Base-by-base conservation (phyloP, 1,140 invertebrate species). In the Drosophila mayri region DNA sequence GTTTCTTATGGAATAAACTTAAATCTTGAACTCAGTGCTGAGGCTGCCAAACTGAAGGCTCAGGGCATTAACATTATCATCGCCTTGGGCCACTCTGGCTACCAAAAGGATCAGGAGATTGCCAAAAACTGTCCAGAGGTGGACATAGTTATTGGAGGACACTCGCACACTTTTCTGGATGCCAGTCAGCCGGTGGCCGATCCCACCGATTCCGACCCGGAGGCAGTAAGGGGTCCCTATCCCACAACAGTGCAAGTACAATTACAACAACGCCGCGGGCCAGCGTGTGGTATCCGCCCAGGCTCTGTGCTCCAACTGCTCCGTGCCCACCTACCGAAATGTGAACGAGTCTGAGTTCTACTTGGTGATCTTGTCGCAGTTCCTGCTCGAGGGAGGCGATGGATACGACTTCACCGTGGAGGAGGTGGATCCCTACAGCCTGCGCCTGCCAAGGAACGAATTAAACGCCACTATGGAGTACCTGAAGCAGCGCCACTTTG, bases 71-170 rank as follows among this genome's bases (percentile, higher is more conserved):
- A 97, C 20, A 97, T 98, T 59, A 95, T 99, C 8, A 97, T 99
- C 22, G 97, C 96, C 4, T 90, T 99, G 11, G 98, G 98, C 0
- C 98, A 99, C 94, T 97, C 97, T 0, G 98, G 98, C 1, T 97
- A 94, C 79, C 93, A 93, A 1, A 95, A 94, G 72, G 98, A 99
- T 90, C 94, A 95, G 90, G 93, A 95, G 90, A 97, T 99, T 50
- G 98, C 97, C 0, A 92, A 86, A 60, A 93, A 97, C 78, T 96
- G 98, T 4, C 95, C 96, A n/a, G 95, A 95, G 9, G 94, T 99
- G 9, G 98, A 99, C 93, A 90, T 98, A 4, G 97, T 99, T 0
- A 95, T 99, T 55, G 98, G 98, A 9, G 98, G 98, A 95, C 94
- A 95, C 82, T 97, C 97, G 0, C 97, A 99, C 86, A 98, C 98